These are phyloP conservation scores for Maylandia zebra DNA, from an alignment of 2,113 vertebrate genomes.

Conservation along the genomic window DNA sequence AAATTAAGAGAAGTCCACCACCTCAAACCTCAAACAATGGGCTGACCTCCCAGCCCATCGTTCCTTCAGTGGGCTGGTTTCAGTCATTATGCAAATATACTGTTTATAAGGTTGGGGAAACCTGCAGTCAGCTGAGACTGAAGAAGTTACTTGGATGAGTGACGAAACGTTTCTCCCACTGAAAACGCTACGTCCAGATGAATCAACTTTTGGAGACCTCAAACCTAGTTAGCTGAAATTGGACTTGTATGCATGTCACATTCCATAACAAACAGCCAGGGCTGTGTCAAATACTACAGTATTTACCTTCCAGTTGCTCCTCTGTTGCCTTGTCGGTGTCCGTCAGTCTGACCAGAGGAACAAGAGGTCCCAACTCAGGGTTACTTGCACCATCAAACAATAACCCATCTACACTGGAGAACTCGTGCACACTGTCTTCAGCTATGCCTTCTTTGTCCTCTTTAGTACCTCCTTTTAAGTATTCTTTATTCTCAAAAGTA, in stretches of 20 bases:
- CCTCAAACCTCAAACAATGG: not conserved
- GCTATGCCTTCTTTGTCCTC: not conserved
- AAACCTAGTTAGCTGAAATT: not conserved
- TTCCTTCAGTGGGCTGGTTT: not conserved
- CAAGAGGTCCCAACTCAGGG: not conserved
- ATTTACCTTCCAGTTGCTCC: constrained; percentile 27
- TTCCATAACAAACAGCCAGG: not conserved
- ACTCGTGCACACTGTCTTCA: not conserved
- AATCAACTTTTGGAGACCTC: not conserved
- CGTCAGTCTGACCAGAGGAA: constrained; percentile 1
- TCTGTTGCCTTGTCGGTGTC: not conserved
- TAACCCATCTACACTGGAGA: not conserved
- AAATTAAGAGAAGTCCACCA: not conserved
- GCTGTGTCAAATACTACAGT: not conserved
- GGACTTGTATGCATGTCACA: not conserved
- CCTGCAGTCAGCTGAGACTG: not conserved
- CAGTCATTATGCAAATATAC: not conserved
- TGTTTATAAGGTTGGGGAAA: not conserved
- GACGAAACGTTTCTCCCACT: not conserved
- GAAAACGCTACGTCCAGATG: not conserved
- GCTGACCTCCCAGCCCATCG: not conserved
- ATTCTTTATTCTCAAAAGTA: not conserved
- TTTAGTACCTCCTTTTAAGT: not conserved
- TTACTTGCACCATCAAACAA: not conserved
- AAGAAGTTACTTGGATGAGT: not conserved